Evolutionary conservation across 2,888 invertebrate genomes (phyloP), one percentile per base, ranked within the genome.

Genomic region (Melangyna quadrimaculata): DNA sequence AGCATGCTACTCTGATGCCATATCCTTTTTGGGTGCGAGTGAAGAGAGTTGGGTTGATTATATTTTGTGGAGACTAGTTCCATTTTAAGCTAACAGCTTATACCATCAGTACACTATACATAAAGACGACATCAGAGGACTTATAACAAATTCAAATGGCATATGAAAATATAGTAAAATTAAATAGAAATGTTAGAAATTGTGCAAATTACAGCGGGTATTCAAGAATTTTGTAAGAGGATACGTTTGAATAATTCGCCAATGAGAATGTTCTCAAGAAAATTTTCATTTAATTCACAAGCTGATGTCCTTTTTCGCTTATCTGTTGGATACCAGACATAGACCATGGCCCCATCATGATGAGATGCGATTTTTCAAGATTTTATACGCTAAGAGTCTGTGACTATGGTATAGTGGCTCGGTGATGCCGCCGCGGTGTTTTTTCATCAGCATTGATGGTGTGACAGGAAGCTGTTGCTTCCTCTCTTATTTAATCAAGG

Each of bases 81-180:
- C 32, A 81, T 57, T 78, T 79, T 69, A 81, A 78, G 69, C 69
- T 53, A 45, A 69, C 53, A 27, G 48, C 48, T 51, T 51, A 51
- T 10, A 12, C 19, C 19, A 12, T 10, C 19, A 45, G 19, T 19
- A 1, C 7, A n/a, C 3, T n/a, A 40, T n/a, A n/a, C 14, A n/a
- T 8, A 43, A 0, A 22, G 48, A 27, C 6, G 45, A 4, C 8
- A n/a, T n/a, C n/a, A 17, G 14, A 51, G 27, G 67, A 55, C 55
- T 40, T 53, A 9, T 19, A n/a, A 22, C 24, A 53, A 59, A 57
- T 57, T 45, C 8, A 55, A 70, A 65, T 77, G 57, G 73, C 67
- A 70, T 78, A 73, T 73, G 81, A 81, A 84, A 84, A 67, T 84
- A 61, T 84, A 61, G 84, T 71, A 35, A 84, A 86, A 81, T 86